These are phyloP conservation scores for Porites australiensis DNA, from an alignment of 64 coral and sea anemone genomes.

Conservation along the genomic window DNA sequence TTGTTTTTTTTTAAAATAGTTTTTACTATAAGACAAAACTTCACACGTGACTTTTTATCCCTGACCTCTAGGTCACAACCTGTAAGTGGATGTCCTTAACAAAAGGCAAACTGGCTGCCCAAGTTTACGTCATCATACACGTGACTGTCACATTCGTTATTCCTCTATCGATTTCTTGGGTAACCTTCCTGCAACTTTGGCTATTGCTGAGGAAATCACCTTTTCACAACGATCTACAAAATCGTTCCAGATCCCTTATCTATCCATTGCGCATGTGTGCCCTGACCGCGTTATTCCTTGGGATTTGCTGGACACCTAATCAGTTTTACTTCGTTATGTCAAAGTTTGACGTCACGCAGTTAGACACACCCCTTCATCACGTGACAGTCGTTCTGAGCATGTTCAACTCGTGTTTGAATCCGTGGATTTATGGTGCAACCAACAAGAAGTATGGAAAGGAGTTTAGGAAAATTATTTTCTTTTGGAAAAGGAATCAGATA, in stretches of 20 bases:
- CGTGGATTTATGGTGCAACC: constrained; percentile 55
- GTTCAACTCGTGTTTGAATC: constrained; percentile 54
- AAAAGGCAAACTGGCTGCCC: neutral
- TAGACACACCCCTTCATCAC: constrained; percentile 38
- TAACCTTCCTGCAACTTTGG: constrained; percentile 30
- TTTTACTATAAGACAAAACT: too few species aligned
- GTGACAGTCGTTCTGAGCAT: constrained; percentile 48
- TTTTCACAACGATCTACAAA: neutral
- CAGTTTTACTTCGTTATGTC: constrained; percentile 43
- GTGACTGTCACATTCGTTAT: constrained; percentile 34
- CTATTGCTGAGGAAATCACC: neutral
- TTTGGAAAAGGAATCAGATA: neutral
- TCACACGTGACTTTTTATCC: too few species aligned
- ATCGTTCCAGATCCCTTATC: neutral
- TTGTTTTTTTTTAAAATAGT: too few species aligned
- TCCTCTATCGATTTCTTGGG: constrained; percentile 30
- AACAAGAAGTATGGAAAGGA: constrained; percentile 14
- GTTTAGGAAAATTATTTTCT: constrained; percentile 14
- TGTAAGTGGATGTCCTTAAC: constrained; percentile 26
- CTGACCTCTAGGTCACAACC: neutral
- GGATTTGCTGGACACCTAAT: constrained; percentile 53
- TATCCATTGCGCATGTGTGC: constrained; percentile 59
- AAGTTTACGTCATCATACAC: constrained; percentile 14
- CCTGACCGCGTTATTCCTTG: constrained; percentile 14
- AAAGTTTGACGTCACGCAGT: constrained; percentile 56